Evolutionary conservation across 2,797 vertebrate species (phyloP).

Genomic region (Cynodonichthys magdalenae): DNA sequence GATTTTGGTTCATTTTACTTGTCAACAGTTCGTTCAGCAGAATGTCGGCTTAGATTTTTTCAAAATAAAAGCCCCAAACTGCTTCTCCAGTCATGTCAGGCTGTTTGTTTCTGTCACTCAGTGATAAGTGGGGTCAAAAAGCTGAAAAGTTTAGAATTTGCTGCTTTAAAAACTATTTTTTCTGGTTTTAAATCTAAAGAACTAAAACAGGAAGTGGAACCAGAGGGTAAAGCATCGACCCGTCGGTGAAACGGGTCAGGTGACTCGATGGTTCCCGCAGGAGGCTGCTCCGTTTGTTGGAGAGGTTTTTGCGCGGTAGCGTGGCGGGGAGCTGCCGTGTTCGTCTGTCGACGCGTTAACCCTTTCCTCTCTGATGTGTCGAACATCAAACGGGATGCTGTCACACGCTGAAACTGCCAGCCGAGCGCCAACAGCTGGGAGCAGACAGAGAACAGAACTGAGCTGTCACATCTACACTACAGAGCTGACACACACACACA

Average conservation of each 20-base stretch:
- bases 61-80: too few relatives aligned
- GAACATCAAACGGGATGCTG: slow-evolving; percentile 69
- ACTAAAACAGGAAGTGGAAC: too few relatives aligned
- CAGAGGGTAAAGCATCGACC: not conserved
- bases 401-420: slow-evolving; percentile 33
- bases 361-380: slow-evolving; percentile 64
- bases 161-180: too few relatives aligned
- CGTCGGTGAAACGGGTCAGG: slow-evolving; percentile 2
- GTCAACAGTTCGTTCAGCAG: too few relatives aligned
- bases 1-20: too few relatives aligned
- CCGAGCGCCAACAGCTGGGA: slow-evolving; percentile 73
- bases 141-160: too few relatives aligned
- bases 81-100: too few relatives aligned
- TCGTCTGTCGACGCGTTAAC: slow-evolving; percentile 52
- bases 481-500: slow-evolving; percentile 38
- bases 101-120: too few relatives aligned
- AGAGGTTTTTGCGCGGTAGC: slow-evolving; percentile 25
- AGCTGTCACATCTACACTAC: slow-evolving; percentile 71
- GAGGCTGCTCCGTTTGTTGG: slow-evolving; percentile 21
- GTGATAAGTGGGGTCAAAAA: too few relatives aligned
- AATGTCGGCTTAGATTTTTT: too few relatives aligned
- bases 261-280: not conserved
- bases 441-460: slow-evolving; percentile 72
- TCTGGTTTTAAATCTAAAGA: too few relatives aligned
- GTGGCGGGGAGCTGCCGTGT: slow-evolving; percentile 28